Percentiles rank a stretch among this genome's conserved stretches.
Conservation (phyloP, 1,140 invertebrate species). For the Platyura marginata region DNA sequence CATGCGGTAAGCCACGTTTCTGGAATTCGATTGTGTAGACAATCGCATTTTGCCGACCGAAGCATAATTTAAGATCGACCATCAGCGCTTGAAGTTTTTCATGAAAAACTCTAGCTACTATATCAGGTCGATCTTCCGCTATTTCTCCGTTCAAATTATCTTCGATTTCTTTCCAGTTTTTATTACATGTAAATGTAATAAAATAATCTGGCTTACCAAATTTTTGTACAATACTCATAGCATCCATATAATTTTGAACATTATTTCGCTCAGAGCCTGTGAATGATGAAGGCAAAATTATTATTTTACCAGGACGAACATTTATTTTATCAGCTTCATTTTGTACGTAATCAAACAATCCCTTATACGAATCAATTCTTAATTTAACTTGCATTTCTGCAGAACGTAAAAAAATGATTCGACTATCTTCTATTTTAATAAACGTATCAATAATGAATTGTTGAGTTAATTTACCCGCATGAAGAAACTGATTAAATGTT, state of each 20-base stretch:
- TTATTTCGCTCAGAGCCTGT: constrained; percentile 24
- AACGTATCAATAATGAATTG: background rate
- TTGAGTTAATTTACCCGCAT: background rate
- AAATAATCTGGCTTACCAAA: constrained; percentile 24
- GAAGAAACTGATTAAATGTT: too few species aligned
- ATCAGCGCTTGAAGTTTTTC: constrained; percentile 28
- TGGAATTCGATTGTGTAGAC: constrained; percentile 25
- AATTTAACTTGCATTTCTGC: background rate
- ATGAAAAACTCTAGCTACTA: constrained; percentile 26
- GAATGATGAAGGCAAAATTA: constrained; percentile 26
- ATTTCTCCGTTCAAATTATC: constrained; percentile 15
- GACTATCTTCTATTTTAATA: background rate
- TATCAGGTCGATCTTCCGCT: constrained; percentile 15
- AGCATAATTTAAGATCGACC: constrained; percentile 22
- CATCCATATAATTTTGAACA: constrained; percentile 29
- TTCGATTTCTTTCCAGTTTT: constrained; percentile 25
- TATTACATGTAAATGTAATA: constrained; percentile 28
- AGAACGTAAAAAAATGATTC: background rate
- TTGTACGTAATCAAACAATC: background rate
- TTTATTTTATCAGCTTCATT: constrained; percentile 10
- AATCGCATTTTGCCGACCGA: constrained; percentile 21
- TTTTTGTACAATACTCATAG: constrained; percentile 26
- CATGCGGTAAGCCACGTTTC: constrained; percentile 1
- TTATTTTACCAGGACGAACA: constrained; percentile 13
- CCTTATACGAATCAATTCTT: background rate